Base-by-base conservation (phyloP, 1,140 invertebrate genomes). In the Drosophila mauritiana region DNA sequence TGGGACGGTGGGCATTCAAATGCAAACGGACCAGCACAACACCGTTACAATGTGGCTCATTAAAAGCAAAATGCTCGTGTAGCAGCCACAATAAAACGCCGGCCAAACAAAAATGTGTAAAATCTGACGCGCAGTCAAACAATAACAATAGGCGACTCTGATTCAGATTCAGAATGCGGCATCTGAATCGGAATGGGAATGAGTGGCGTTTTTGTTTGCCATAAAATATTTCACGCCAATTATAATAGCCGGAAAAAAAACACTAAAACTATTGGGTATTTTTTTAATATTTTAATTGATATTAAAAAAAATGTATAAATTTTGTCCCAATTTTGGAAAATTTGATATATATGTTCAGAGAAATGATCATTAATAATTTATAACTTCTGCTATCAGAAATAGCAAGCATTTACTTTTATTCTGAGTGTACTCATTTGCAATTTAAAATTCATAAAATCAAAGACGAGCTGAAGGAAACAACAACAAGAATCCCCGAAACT, bases 161-260 rank as follows among this genome's bases (percentile, higher is more conserved):
- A 72, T 72, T 49, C 57, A 39, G 42, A 69, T 22, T 36, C 36
- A 37, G 68, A 70, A 54, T 70, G 17, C 65, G 34, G 52, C 48
- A 48, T 42, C 62, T 42, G 62, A 68, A 51, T 54, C 40, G 12
- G 34, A 68, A 42, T 69, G 39, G 49, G 65, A 76, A 73, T 73
- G 56, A 63, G 58, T 59, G 63, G 42, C 22, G 36, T 76, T 69
- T 68, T 61, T 77, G 63, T 77, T 77, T 77, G 63, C 73, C 65
- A 80, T 85, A 57, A 89, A 86, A 86, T 79, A 79, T 88, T 83
- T 88, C 65, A 82, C 67, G 83, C 79, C 83, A 88, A 88, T 86
- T 88, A 76, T 59, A 69, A 78, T 73, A 56, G 17, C 46, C 20
- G 8, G 10, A 22, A n/a, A 51, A 34, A 17, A n/a, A 34, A 51